Evolutionary conservation across 2,113 vertebrate species (phyloP).

Genomic region (Carassius auratus): DNA sequence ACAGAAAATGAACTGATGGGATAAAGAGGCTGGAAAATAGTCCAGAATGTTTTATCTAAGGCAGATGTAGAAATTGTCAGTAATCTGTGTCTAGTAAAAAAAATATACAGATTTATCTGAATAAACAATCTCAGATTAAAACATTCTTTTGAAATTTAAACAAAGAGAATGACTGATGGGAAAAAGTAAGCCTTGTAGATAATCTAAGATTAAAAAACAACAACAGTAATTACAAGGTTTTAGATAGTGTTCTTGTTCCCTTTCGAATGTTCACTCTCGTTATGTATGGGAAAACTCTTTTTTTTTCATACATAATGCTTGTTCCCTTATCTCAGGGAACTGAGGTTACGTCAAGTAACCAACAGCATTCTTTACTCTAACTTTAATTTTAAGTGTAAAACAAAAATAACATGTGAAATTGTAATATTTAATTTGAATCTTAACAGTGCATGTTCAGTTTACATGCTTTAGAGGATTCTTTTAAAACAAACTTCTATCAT

Average conservation of each 20-base stretch:
- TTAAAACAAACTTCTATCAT: conserved; percentile 24
- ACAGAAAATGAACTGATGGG: background rate
- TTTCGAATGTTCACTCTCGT: too few relatives aligned
- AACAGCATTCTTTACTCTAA: background rate
- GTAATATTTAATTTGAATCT: background rate
- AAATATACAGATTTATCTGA: background rate
- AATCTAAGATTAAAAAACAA: background rate
- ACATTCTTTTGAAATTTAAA: background rate
- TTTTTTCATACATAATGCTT: too few relatives aligned
- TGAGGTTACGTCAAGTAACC: too few relatives aligned
- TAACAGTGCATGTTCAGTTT: background rate
- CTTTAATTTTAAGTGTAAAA: background rate
- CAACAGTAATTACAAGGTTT: background rate
- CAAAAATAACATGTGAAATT: background rate
- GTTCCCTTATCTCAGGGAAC: too few relatives aligned
- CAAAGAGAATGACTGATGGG: background rate
- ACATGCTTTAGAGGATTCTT: conserved; percentile 6
- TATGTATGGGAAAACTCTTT: too few relatives aligned
- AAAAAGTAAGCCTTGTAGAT: background rate
- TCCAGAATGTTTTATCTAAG: conserved; percentile 1
- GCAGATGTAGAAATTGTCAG: conserved; percentile 8
- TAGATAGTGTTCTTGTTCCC: background rate
- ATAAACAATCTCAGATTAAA: conserved; percentile 2
- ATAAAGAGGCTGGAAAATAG: background rate
- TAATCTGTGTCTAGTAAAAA: background rate